Percentiles rank a stretch among this genome's conserved stretches.
These are phyloP conservation scores for Archocentrus centrarchus DNA, from an alignment of 2,113 vertebrate genomes.

Conservation along the genomic window DNA sequence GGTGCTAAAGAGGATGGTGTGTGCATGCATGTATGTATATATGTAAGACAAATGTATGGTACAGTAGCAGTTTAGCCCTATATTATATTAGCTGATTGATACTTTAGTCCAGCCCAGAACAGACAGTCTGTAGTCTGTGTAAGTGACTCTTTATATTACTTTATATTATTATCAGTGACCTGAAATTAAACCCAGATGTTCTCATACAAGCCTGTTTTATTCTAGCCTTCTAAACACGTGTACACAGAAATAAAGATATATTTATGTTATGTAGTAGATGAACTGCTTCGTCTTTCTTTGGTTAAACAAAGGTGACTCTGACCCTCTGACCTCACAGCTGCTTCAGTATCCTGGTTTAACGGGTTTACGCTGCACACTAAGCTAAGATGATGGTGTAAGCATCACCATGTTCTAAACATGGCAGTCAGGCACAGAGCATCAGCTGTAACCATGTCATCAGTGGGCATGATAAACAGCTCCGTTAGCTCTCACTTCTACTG, in stretches of 20 bases:
- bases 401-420: too few relatives aligned
- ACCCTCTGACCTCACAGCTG: too few relatives aligned
- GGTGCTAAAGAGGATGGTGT: neutral
- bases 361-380: too few relatives aligned
- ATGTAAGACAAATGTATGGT: slow-evolving; percentile 29
- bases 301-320: too few relatives aligned
- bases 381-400: too few relatives aligned
- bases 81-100: slow-evolving; percentile 9
- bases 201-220: slow-evolving; percentile 9
- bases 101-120: neutral
- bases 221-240: slow-evolving; percentile 32
- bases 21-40: slow-evolving; percentile 26
- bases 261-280: slow-evolving; percentile 52
- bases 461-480: too few relatives aligned
- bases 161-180: neutral
- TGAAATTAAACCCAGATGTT: slow-evolving; percentile 8
- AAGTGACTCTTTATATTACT: neutral
- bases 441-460: too few relatives aligned
- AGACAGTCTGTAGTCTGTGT: neutral
- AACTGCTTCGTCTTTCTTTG: neutral
- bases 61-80: slow-evolving; percentile 31
- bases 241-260: slow-evolving; percentile 66
- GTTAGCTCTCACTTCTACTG: too few relatives aligned
- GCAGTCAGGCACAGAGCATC: too few relatives aligned
- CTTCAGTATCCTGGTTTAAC: too few relatives aligned